Base-by-base conservation (phyloP, 2,113 vertebrate genomes). In the Equus quagga region DNA sequence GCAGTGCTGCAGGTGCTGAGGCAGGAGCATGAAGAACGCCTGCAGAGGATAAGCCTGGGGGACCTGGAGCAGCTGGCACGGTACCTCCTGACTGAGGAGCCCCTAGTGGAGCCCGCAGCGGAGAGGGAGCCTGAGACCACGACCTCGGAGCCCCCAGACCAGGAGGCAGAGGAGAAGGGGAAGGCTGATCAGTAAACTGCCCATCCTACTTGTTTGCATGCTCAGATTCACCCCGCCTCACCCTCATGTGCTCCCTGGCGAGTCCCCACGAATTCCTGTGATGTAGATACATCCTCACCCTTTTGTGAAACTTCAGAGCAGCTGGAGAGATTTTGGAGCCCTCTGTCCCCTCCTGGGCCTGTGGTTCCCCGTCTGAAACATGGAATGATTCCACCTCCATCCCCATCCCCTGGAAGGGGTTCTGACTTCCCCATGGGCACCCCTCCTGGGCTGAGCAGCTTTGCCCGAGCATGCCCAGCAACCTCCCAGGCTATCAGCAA, bases 31-130 rank as follows among this genome's bases (percentile, higher is more conserved):
- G 58, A 96, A 86, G 73, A 44, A 10, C 31, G 62, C 6, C 86
- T 98, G 83, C 91, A 65, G 82, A 86, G 33, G 64, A 51, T 97
- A 56, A 97, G 93, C 83, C 65, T 95, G 51, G 91, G 88, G 12
- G 94, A 64, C 84, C 85, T 98, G 79, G 98, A 98, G 62, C 94
- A 91, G 89, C 67, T 98, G 90, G 98, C 70, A 0, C 6, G 1
- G 31, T 3, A 36, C 18, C 73, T 98, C 73, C 56, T 97, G 76
- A 12, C 9, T 1, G 46, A 65, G 51, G 89, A 79, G 82, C 85
- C 2, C 4, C 12, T 10, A 0, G 12, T 3, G 11, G 76, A 82
- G 56, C 36, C 56, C 0, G 4, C 73, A 1, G 76, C 7, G 54
- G 75, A 85, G 75, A 6, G 3, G 28, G 84, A 97, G 60, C 44